Percentiles rank a stretch among this genome's conserved stretches.
Conservation (phyloP, 1,140 invertebrate species). For the Diachasma alloeum region DNA sequence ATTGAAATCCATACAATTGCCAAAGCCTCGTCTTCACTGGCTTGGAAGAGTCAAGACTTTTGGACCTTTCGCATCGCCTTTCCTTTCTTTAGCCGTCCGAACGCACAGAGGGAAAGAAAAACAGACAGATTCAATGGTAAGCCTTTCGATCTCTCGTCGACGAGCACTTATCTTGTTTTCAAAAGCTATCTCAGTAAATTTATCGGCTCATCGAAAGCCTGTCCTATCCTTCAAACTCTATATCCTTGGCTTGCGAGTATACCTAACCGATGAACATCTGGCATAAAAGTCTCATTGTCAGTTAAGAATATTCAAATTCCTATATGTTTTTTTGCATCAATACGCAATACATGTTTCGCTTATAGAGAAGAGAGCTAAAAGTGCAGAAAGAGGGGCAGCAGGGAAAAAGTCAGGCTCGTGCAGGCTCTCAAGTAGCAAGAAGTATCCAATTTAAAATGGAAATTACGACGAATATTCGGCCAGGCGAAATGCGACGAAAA, state of each 20-base stretch:
- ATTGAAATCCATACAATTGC: too few relatives aligned
- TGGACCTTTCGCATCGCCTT: not conserved
- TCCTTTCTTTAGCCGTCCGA: not conserved
- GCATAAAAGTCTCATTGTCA: too few relatives aligned
- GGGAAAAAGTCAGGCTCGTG: not conserved
- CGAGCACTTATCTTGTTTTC: conserved; percentile 4
- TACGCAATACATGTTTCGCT: not conserved
- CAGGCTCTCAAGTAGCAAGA: conserved; percentile 42
- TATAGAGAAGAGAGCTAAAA: not conserved
- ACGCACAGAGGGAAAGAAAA: not conserved
- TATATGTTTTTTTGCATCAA: too few relatives aligned
- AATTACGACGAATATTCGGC: conserved; percentile 54
- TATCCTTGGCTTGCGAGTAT: not conserved
- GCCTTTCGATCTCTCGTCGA: conserved; percentile 2
- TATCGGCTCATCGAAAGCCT: not conserved
- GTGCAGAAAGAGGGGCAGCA: not conserved
- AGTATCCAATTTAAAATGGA: conserved; percentile 62
- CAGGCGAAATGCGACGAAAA: conserved; percentile 47
- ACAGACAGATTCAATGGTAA: not conserved
- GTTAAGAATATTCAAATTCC: too few relatives aligned
- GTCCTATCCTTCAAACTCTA: not conserved
- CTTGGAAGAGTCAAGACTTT: not conserved
- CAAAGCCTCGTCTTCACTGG: not conserved
- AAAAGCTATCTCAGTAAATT: not conserved
- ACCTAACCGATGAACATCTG: too few relatives aligned